Conservation (phyloP, 2,797 vertebrate genomes). For the Bradypodion ventrale region DNA sequence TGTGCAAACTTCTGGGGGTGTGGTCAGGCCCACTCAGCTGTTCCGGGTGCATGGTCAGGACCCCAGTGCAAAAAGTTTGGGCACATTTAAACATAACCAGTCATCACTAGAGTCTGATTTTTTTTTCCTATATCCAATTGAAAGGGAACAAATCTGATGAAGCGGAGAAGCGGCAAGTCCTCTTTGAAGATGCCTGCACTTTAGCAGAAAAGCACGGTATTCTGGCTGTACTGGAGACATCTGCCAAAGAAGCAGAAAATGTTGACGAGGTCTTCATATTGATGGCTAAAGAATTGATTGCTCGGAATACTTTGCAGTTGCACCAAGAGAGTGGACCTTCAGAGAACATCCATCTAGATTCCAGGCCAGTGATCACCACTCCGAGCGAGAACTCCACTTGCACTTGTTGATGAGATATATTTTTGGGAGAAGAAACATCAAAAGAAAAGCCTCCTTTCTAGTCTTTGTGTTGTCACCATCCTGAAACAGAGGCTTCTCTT, state of each 20-base stretch:
- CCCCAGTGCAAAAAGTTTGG: too few species aligned
- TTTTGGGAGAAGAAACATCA: not conserved
- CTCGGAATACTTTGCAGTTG: conserved; percentile 83
- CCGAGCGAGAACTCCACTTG: conserved; percentile 76
- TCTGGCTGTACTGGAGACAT: conserved; percentile 91
- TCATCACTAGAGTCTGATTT: too few species aligned
- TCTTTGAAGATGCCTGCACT: conserved; percentile 91
- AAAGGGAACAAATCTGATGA: conserved; percentile 93
- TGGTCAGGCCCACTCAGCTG: too few species aligned
- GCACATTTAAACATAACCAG: too few species aligned
- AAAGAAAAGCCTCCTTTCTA: conserved; percentile 6
- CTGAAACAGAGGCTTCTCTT: conserved; percentile 5
- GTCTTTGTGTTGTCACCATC: conserved; percentile 29
- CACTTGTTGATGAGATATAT: conserved; percentile 76
- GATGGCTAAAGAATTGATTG: conserved; percentile 91
- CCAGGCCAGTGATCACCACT: conserved; percentile 75
- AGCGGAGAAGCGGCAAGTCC: conserved; percentile 82
- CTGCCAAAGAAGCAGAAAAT: conserved; percentile 92
- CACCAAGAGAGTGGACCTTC: conserved; percentile 61
- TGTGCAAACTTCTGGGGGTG: too few species aligned
- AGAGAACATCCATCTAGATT: conserved; percentile 75
- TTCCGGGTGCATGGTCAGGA: too few species aligned
- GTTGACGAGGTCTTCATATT: conserved; percentile 89
- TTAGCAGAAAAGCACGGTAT: conserved; percentile 86
- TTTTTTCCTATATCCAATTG: conserved; percentile 8